Evolutionary conservation across 2,888 invertebrate genomes (phyloP).

Genomic region (Sepioteuthis lessoniana): DNA sequence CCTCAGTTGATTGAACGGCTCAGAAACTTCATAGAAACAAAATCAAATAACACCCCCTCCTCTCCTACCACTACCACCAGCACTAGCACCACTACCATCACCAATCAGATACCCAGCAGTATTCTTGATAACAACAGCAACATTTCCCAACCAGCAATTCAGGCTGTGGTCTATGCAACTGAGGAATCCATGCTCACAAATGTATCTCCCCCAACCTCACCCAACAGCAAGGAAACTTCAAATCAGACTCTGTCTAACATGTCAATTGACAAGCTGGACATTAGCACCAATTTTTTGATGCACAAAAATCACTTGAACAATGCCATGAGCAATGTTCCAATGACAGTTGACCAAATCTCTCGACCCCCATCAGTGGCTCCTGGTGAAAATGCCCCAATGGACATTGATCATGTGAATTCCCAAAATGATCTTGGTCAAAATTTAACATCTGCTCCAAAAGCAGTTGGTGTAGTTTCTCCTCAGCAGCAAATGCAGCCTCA

Average conservation of each 20-base stretch:
- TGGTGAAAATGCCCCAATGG: slow-evolving; percentile 67
- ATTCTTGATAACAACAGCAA: slow-evolving; percentile 55
- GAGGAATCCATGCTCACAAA: slow-evolving; percentile 48
- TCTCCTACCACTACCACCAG: slow-evolving; percentile 53
- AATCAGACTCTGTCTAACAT: slow-evolving; percentile 62
- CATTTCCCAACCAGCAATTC: slow-evolving; percentile 53
- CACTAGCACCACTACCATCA: slow-evolving; percentile 53
- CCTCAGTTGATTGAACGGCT: slow-evolving; percentile 94
- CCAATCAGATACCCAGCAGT: slow-evolving; percentile 54
- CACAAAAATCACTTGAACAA: slow-evolving; percentile 50
- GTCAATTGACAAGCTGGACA: slow-evolving; percentile 70
- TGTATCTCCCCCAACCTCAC: slow-evolving; percentile 67
- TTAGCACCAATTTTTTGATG: slow-evolving; percentile 58
- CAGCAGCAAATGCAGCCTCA: slow-evolving; percentile 50
- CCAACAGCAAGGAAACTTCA: slow-evolving; percentile 56
- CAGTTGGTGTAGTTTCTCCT: slow-evolving; percentile 52
- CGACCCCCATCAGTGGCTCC: slow-evolving; percentile 72
- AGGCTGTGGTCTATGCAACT: slow-evolving; percentile 35
- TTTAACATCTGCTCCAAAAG: not conserved
- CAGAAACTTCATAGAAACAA: slow-evolving; percentile 79
- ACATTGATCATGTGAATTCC: slow-evolving; percentile 62
- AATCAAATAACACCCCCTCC: slow-evolving; percentile 55
- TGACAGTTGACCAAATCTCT: slow-evolving; percentile 66
- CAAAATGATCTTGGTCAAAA: not conserved
- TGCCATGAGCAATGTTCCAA: slow-evolving; percentile 53